phyloP scores from a whole-genome alignment of 2,888 invertebrate species.

The Himalopsyche kuldschensis region DNA sequence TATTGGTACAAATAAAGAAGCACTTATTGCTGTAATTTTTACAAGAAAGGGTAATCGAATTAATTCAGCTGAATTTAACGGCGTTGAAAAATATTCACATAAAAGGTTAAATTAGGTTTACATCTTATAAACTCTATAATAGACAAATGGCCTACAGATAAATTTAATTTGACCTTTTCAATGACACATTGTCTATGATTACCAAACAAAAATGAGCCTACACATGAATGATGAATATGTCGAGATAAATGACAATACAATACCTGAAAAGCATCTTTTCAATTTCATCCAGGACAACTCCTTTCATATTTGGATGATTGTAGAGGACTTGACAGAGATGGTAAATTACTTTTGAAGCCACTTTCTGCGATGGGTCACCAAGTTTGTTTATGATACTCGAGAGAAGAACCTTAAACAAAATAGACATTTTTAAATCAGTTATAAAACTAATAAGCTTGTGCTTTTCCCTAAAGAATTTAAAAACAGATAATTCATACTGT shows the following conservation, averaged over 20 bases:
- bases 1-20: too few species aligned
- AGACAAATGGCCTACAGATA: too few species aligned
- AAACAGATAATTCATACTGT: neutral
- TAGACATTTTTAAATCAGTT: neutral
- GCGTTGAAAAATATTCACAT: too few species aligned
- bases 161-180: too few species aligned
- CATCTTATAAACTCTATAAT: too few species aligned
- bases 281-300: conserved; percentile 81
- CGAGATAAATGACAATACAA: neutral
- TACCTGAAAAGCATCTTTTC: conserved; percentile 84
- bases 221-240: too few species aligned
- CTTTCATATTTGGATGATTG: conserved; percentile 91
- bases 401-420: conserved; percentile 65
- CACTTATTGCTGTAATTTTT: too few species aligned
- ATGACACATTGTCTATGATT: too few species aligned
- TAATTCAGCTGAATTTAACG: too few species aligned
- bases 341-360: conserved; percentile 86
- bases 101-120: too few species aligned
- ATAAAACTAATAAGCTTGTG: neutral
- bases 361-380: conserved; percentile 87
- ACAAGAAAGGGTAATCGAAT: too few species aligned
- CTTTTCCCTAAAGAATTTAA: neutral
- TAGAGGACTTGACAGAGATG: conserved; percentile 80
- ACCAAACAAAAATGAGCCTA: too few species aligned
- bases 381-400: conserved; percentile 88